These are phyloP conservation scores for Stenodera caucasica DNA, from an alignment of 2,888 invertebrate species.

Conservation along the genomic window DNA sequence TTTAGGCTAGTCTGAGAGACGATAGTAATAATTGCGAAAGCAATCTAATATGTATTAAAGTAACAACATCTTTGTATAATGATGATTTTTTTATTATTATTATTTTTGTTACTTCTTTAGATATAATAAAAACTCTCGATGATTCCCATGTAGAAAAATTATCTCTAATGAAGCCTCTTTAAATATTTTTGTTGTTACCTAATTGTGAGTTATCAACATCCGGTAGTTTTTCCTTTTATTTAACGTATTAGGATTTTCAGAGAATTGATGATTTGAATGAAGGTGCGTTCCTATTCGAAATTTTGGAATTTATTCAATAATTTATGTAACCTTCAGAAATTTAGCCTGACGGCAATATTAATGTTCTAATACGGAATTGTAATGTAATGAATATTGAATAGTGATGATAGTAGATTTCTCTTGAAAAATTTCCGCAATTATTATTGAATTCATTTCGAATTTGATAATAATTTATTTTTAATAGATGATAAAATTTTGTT, in stretches of 20 bases:
- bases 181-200: neutral
- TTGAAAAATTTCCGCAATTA: neutral
- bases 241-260: neutral
- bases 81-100: neutral
- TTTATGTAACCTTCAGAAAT: neutral
- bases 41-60: neutral
- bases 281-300: neutral
- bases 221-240: neutral
- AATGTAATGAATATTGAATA: neutral
- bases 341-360: neutral
- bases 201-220: neutral
- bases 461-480: neutral
- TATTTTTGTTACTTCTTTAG: neutral
- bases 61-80: conserved; percentile 1
- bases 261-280: neutral
- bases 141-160: neutral
- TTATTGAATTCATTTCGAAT: neutral
- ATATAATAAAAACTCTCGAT: neutral
- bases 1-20: neutral
- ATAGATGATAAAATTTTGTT: neutral
- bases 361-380: neutral
- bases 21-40: neutral
- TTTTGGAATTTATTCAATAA: neutral
- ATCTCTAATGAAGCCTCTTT: neutral
- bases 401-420: neutral